Conservation (phyloP, 2,888 invertebrate species). For the Eupithecia tripunctaria region DNA sequence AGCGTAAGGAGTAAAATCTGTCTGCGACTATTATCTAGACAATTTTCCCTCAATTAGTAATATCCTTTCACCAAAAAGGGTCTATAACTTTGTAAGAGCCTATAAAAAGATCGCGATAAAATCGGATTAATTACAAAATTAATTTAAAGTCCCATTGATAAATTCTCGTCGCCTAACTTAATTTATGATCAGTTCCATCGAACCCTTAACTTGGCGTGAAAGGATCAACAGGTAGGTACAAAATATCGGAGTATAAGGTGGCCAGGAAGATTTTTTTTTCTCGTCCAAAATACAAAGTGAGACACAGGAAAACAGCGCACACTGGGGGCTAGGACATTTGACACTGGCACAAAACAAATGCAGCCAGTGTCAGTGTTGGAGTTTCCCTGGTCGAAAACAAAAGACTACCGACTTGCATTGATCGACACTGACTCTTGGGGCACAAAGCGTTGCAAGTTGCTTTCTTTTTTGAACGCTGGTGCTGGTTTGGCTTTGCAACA, state of each 20-base stretch:
- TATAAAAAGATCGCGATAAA: constrained; percentile 31
- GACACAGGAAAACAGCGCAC: constrained; percentile 34
- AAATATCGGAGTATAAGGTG: constrained; percentile 22
- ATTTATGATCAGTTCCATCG: constrained; percentile 40
- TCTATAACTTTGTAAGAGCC: constrained; percentile 18
- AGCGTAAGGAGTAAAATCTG: neutral
- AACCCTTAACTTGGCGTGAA: constrained; percentile 35
- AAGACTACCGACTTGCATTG: constrained; percentile 34
- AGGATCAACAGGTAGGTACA: constrained; percentile 45
- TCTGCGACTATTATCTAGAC: neutral
- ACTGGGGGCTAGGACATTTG: constrained; percentile 55
- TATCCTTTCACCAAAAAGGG: constrained; percentile 10
- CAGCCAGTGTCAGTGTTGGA: constrained; percentile 39
- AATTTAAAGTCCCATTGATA: constrained; percentile 38
- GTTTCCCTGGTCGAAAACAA: constrained; percentile 37
- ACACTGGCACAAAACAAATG: constrained; percentile 62
- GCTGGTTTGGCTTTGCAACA: neutral
- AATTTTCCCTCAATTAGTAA: constrained; percentile 4
- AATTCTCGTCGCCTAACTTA: constrained; percentile 38
- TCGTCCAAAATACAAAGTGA: constrained; percentile 31
- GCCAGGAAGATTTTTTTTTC: constrained; percentile 25
- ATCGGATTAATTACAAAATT: constrained; percentile 42
- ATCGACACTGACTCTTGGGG: constrained; percentile 37
- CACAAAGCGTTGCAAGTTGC: constrained; percentile 23
- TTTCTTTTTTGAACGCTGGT: constrained; percentile 1